Evolutionary conservation across 2,888 invertebrate genomes (phyloP).

Genomic region (Sminthurinus aureus): DNA sequence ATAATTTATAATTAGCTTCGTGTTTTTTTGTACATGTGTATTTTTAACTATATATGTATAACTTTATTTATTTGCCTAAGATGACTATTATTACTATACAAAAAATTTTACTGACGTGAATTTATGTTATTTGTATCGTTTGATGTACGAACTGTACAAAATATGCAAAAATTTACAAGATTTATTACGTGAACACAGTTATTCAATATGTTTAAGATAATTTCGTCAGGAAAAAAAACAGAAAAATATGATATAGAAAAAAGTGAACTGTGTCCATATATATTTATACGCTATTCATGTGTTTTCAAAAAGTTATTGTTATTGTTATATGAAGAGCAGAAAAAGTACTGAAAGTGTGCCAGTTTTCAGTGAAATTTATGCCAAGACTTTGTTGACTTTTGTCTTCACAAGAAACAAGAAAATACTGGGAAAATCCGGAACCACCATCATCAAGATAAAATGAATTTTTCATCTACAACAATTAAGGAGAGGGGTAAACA

Average conservation of each 20-base stretch:
- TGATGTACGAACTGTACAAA: not conserved
- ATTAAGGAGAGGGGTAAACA: not conserved
- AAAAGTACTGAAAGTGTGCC: not conserved
- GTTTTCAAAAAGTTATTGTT: not conserved
- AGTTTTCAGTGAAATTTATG: conserved; percentile 15
- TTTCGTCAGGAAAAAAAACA: not conserved
- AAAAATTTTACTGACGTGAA: not conserved
- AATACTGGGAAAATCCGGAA: not conserved
- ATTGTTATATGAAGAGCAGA: not conserved
- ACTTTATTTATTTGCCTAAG: conserved; percentile 16
- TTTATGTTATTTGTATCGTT: not conserved
- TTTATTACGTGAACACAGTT: not conserved
- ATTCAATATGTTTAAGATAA: not conserved
- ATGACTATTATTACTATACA: not conserved
- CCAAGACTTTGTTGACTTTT: not conserved
- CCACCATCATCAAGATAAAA: not conserved
- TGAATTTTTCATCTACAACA: not conserved
- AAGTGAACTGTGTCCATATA: conserved; percentile 13
- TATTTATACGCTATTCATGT: not conserved
- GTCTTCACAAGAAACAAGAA: not conserved
- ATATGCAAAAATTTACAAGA: not conserved
- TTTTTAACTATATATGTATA: not conserved
- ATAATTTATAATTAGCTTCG: not conserved
- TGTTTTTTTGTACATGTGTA: not conserved
- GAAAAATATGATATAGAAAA: not conserved